Percentiles rank a stretch among this genome's conserved stretches.
Evolutionary conservation across 1,140 invertebrate species (phyloP).

Genomic region (Rhagoletis pomonella): DNA sequence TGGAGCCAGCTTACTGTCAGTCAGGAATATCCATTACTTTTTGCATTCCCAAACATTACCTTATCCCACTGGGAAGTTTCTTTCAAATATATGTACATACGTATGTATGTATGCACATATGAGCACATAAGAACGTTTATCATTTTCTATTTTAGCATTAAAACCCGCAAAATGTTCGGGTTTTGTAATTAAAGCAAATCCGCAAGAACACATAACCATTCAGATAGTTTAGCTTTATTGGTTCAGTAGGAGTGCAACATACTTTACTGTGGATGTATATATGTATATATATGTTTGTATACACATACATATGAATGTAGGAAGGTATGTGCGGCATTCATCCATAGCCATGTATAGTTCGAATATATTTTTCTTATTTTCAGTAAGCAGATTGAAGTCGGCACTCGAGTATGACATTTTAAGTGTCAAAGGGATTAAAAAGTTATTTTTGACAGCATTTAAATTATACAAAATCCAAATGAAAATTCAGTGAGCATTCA

Average conservation of each 20-base stretch:
- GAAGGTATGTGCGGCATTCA: not conserved
- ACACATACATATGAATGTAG: not conserved
- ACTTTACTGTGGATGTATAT: not conserved
- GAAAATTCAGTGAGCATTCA: not conserved
- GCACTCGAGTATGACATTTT: constrained; percentile 30
- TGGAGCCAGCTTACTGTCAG: too few species aligned
- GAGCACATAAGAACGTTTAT: not conserved
- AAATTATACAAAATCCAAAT: constrained; percentile 16
- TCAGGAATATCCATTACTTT: too few species aligned
- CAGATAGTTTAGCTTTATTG: not conserved
- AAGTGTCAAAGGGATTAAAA: constrained; percentile 47
- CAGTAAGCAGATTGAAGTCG: not conserved
- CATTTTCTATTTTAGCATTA: not conserved
- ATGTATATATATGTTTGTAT: not conserved
- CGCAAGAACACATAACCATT: not conserved
- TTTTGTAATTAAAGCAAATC: constrained; percentile 38
- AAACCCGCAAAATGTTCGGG: not conserved
- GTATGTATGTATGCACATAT: not conserved
- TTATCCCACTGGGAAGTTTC: too few species aligned
- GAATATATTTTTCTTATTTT: not conserved
- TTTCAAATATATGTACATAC: not conserved
- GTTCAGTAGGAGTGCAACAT: not conserved
- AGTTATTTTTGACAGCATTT: constrained; percentile 22
- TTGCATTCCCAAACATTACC: too few species aligned
- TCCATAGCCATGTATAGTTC: too few species aligned